Evolutionary conservation across 2,797 vertebrate species (phyloP).

Genomic region (Rhinophrynus dorsalis): DNA sequence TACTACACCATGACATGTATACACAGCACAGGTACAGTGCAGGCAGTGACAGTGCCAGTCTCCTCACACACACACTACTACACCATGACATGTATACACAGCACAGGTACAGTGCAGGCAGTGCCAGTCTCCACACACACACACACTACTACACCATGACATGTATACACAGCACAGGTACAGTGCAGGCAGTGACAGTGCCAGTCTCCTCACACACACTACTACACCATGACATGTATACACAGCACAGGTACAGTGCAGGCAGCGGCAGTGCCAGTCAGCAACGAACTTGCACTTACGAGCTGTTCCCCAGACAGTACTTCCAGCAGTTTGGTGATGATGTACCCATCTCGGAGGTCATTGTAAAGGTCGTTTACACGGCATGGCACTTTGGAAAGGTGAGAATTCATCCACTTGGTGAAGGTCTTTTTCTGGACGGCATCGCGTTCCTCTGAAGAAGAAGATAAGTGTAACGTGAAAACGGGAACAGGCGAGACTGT

Average conservation of each 20-base stretch:
- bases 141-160: background rate
- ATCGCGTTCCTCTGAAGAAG: constrained; percentile 81
- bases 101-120: background rate
- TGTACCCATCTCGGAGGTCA: constrained; percentile 86
- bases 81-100: background rate
- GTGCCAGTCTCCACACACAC: too few species aligned
- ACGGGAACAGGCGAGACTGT: too few species aligned
- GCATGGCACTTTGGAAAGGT: constrained; percentile 83
- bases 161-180: background rate
- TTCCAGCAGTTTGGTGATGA: constrained; percentile 89
- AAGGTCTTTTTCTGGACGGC: constrained; percentile 96
- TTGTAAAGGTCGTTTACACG: constrained; percentile 87
- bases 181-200: too few species aligned
- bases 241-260: background rate
- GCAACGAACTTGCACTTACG: too few species aligned
- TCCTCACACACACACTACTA: background rate
- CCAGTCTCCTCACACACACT: too few species aligned
- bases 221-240: background rate
- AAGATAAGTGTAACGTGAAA: background rate
- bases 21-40: background rate
- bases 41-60: background rate
- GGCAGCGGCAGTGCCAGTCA: background rate
- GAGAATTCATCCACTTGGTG: constrained; percentile 93
- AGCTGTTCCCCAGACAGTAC: constrained; percentile 90
- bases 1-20: background rate